Evolutionary conservation across 2,888 invertebrate species (phyloP), one percentile per base, ranked within the genome.

Genomic region (Agrypnus murinus): DNA sequence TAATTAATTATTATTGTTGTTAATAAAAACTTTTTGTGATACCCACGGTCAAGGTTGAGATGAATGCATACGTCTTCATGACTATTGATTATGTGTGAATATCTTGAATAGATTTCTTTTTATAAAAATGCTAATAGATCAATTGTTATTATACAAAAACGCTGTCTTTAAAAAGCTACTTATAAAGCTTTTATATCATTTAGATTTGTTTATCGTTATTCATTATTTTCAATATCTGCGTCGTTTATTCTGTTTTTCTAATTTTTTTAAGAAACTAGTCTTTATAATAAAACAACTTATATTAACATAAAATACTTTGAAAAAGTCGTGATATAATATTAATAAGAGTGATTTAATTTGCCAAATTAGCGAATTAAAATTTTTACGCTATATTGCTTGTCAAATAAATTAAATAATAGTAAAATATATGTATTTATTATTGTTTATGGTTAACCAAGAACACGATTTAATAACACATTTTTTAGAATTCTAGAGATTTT

Each of bases 271-370:
- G 12, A 1, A 10, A 6, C n/a, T 25, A 5, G 25, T 25, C 25
- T 2, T 50, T 10, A 0, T 31, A 31, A 15, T 8, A 50, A 25
- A 7, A 50, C 31, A 19, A 10, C 19, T 7, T n/a, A 19, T 48
- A 45, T n/a, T 36, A 36, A 14, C 38, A 3, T 1, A 9, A 55
- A n/a, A n/a, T n/a, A 15, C n/a, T 2, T 9, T 14, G 6, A 32
- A 53, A 40, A 53, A 36, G 53, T 53, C 34, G 12, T 12, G 7
- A 14, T 34, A 1, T n/a, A 4, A 34, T 53, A 53, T 53, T 53
- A 53, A 53, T 53, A 53, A 8, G 32, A 15, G 12, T 53, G 53
- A 53, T 32, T 53, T 14, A 53, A 53, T 53, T 53, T 34, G 5
- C 10, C 25, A 25, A 25, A 25, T 25, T 25, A 25, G 25, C 25